Evolutionary conservation across 2,797 vertebrate genomes (phyloP).

Genomic region (Rhinatrema bivittatum): DNA sequence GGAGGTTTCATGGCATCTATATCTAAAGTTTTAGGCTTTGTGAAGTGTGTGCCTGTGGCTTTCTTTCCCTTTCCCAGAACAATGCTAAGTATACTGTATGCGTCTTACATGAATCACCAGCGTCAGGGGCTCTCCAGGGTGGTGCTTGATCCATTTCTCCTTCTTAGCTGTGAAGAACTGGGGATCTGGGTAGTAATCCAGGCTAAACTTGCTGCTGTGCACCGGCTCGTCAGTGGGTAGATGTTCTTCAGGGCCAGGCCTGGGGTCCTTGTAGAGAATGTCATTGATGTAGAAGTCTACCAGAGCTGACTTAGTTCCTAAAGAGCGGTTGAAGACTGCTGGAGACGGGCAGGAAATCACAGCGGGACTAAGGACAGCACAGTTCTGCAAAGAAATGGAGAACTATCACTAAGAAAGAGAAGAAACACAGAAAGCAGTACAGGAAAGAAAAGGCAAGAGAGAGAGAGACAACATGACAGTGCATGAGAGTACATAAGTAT

Average conservation of each 20-base stretch:
- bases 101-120: slow-evolving; percentile 87
- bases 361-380: slow-evolving; percentile 62
- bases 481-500: too few relatives aligned
- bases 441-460: not conserved
- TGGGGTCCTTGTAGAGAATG: slow-evolving; percentile 59
- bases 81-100: not conserved
- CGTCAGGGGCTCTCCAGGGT: slow-evolving; percentile 85
- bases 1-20: too few relatives aligned
- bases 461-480: not conserved
- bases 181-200: slow-evolving; percentile 86
- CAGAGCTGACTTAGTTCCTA: slow-evolving; percentile 47
- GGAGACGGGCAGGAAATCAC: slow-evolving; percentile 80
- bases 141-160: slow-evolving; percentile 94
- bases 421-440: accelerated
- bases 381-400: slow-evolving; percentile 53
- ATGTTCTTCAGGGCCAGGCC: slow-evolving; percentile 27
- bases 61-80: not conserved
- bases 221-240: slow-evolving; percentile 50
- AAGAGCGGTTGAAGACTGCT: slow-evolving; percentile 55
- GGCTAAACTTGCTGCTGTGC: slow-evolving; percentile 62
- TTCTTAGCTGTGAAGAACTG: slow-evolving; percentile 92
- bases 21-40: too few relatives aligned
- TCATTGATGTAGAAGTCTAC: slow-evolving; percentile 81
- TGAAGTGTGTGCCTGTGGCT: too few relatives aligned
- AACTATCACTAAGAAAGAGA: accelerated